These are phyloP conservation scores for Leuciscus idus DNA, from an alignment of 2,113 vertebrate genomes.

Conservation along the genomic window DNA sequence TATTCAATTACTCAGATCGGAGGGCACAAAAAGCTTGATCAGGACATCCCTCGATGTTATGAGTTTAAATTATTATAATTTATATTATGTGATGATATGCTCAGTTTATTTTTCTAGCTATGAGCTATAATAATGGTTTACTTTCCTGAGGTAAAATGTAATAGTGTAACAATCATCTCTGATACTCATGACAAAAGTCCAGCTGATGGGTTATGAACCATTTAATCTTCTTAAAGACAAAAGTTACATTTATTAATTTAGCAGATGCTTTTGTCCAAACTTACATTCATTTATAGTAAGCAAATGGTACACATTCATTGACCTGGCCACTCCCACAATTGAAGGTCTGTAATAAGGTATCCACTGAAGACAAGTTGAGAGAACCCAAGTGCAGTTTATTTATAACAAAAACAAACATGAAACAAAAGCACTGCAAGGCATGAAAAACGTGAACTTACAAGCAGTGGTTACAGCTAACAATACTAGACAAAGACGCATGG, in stretches of 20 bases:
- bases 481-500: too few species aligned
- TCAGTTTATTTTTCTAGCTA: not conserved
- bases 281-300: not conserved
- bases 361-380: too few species aligned
- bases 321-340: not conserved
- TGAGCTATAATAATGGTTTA: not conserved
- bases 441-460: too few species aligned
- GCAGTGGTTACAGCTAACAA: too few species aligned
- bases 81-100: too few species aligned
- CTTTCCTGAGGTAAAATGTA: not conserved
- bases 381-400: too few species aligned
- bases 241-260: not conserved
- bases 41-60: too few species aligned
- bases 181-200: not conserved
- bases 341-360: not conserved
- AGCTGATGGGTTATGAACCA: not conserved
- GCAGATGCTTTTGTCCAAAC: not conserved
- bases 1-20: too few species aligned
- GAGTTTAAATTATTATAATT: too few species aligned
- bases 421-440: too few species aligned
- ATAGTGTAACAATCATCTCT: not conserved
- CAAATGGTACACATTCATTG: slow-evolving; percentile 47
- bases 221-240: not conserved
- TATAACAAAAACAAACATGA: too few species aligned
- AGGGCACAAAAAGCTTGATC: too few species aligned